A percentile compares a stretch with the other conserved stretches of the same genome.
These are phyloP conservation scores for Yoshiicerus persimilis DNA, from an alignment of 1,140 invertebrate species.

Conservation along the genomic window DNA sequence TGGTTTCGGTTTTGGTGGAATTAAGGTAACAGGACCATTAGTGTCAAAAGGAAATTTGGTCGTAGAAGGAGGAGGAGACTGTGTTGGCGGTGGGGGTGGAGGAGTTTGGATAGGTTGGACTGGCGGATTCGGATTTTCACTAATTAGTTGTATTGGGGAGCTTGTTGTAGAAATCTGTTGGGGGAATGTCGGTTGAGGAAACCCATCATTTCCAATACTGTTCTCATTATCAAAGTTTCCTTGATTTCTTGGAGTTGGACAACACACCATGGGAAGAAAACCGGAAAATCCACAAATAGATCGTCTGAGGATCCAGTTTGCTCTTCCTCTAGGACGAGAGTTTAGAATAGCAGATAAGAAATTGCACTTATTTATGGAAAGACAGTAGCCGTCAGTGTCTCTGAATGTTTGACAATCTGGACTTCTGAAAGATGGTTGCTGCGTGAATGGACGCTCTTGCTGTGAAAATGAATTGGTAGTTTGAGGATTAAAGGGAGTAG, in stretches of 20 bases:
- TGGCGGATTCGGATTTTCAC: background rate
- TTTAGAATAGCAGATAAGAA: background rate
- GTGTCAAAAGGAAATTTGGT: background rate
- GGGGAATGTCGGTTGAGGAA: background rate
- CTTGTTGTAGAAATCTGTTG: background rate
- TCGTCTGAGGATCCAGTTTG: conserved; percentile 53
- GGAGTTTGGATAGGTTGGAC: background rate
- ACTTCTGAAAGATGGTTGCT: background rate
- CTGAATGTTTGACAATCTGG: conserved; percentile 40
- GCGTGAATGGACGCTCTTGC: background rate
- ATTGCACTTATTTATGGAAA: conserved; percentile 13
- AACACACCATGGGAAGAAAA: conserved; percentile 59
- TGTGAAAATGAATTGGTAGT: background rate
- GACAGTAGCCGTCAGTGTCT: conserved; percentile 36
- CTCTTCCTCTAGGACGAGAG: background rate
- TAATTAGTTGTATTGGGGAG: background rate
- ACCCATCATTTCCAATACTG: background rate
- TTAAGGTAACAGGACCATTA: background rate
- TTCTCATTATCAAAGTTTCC: background rate
- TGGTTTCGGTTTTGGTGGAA: conserved; percentile 26
- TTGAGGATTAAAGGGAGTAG: background rate
- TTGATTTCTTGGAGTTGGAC: conserved; percentile 49
- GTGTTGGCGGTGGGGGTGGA: background rate
- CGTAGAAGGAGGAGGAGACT: background rate
- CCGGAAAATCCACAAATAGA: conserved; percentile 61